These are phyloP conservation scores for Amphipyra tragopoginis DNA, from an alignment of 2,888 invertebrate genomes.

Conservation along the genomic window DNA sequence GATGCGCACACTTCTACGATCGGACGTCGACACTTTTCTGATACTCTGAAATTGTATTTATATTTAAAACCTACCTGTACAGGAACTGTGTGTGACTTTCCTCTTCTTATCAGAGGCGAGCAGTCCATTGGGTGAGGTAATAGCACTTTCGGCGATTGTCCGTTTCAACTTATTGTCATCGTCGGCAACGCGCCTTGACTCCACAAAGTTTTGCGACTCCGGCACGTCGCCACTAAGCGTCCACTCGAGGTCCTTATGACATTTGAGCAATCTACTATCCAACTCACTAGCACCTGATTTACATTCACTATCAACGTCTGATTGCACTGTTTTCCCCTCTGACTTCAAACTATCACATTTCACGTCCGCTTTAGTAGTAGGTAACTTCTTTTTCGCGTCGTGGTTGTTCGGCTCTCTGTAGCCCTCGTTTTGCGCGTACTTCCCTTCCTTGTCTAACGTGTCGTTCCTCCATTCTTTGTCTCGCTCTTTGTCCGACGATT, in stretches of 20 bases:
- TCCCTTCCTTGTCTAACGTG: slow-evolving; percentile 88
- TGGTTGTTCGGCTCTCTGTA: slow-evolving; percentile 87
- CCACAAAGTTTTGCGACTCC: slow-evolving; percentile 45
- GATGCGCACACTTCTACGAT: no score
- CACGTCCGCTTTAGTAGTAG: slow-evolving; percentile 79
- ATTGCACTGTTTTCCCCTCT: slow-evolving; percentile 81
- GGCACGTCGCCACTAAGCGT: slow-evolving; percentile 77
- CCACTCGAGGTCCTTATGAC: slow-evolving; percentile 79
- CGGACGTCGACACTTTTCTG: no score
- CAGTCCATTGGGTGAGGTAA: slow-evolving; percentile 90
- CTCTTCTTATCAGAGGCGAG: slow-evolving; percentile 91
- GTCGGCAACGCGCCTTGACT: slow-evolving; percentile 59
- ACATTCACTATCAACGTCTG: slow-evolving; percentile 76
- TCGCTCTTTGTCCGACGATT: slow-evolving; percentile 76
- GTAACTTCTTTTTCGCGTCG: slow-evolving; percentile 85
- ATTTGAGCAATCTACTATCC: slow-evolving; percentile 80
- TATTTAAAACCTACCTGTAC: slow-evolving; percentile 76
- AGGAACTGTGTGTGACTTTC: slow-evolving; percentile 90
- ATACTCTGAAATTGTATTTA: no score
- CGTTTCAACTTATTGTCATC: slow-evolving; percentile 78
- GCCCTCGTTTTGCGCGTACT: slow-evolving; percentile 86
- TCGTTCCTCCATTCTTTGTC: slow-evolving; percentile 91
- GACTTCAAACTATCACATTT: slow-evolving; percentile 81
- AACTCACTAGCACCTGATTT: slow-evolving; percentile 81
- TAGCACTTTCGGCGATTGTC: slow-evolving; percentile 83